Conservation (phyloP, 2,888 invertebrate species). For the Deroplatys truncata region DNA sequence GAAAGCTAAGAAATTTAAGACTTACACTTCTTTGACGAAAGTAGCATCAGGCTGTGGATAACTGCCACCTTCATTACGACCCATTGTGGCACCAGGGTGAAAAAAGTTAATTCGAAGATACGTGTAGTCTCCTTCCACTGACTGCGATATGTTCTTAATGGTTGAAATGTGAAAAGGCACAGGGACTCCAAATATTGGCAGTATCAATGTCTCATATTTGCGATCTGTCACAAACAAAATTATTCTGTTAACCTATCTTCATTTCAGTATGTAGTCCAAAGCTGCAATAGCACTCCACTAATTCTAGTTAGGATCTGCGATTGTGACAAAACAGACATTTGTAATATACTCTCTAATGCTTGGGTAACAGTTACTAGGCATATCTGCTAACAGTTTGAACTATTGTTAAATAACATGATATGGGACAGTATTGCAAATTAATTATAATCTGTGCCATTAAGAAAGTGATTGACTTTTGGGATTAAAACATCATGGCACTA, state of each 20-base stretch:
- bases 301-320: not conserved
- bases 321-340: not conserved
- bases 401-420: too few relatives aligned
- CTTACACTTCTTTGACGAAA: slow-evolving; percentile 96
- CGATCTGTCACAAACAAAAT: slow-evolving; percentile 60
- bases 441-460: too few relatives aligned
- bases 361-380: too few relatives aligned
- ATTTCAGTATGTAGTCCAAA: not conserved
- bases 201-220: slow-evolving; percentile 96
- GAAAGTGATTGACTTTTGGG: too few relatives aligned
- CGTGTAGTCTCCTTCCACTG: slow-evolving; percentile 98
- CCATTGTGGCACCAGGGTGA: slow-evolving; percentile 96
- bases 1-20: slow-evolving; percentile 34
- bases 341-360: too few relatives aligned
- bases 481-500: too few relatives aligned
- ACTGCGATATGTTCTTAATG: slow-evolving; percentile 97
- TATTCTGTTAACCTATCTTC: not conserved
- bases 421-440: too few relatives aligned
- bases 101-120: slow-evolving; percentile 98
- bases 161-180: slow-evolving; percentile 99
- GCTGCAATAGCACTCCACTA: slow-evolving; percentile 13
- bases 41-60: slow-evolving; percentile 95
- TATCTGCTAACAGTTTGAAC: too few relatives aligned
- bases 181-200: slow-evolving; percentile 93
- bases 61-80: slow-evolving; percentile 83